Percentiles rank a stretch among this genome's conserved stretches.
phyloP scores from a whole-genome alignment of 2,888 invertebrate species.

The Drosophila borborema region DNA sequence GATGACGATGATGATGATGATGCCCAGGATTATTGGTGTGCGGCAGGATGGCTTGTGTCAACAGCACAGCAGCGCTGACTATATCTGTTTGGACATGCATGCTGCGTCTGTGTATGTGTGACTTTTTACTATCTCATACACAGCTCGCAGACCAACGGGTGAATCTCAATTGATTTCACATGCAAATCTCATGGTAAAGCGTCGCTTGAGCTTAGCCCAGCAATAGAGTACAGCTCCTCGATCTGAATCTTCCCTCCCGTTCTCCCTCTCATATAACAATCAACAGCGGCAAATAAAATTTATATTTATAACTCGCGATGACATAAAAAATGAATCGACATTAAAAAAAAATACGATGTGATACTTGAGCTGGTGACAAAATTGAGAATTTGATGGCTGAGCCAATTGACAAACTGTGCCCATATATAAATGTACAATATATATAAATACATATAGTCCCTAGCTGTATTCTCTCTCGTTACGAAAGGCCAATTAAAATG shows the following conservation, averaged over 20 bases:
- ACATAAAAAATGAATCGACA: conserved; percentile 58
- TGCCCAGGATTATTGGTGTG: conserved; percentile 49
- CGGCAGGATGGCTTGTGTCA: conserved; percentile 35
- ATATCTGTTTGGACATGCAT: conserved; percentile 42
- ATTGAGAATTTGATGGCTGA: conserved; percentile 37
- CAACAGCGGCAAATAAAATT: conserved; percentile 59
- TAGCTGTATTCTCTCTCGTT: conserved; percentile 41
- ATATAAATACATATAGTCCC: conserved; percentile 7
- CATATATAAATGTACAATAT: conserved; percentile 10
- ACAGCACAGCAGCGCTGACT: conserved; percentile 35
- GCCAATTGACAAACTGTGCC: conserved; percentile 39
- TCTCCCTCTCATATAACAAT: conserved; percentile 61
- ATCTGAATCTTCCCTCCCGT: background rate
- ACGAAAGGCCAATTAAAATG: conserved; percentile 25
- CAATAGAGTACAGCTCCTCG: conserved; percentile 1
- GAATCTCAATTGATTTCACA: conserved; percentile 56
- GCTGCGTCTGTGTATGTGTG: conserved; percentile 25
- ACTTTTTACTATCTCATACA: conserved; percentile 29
- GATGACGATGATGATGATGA: conserved; percentile 26
- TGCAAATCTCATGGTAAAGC: conserved; percentile 48
- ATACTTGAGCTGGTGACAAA: conserved; percentile 51
- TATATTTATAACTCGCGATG: conserved; percentile 65
- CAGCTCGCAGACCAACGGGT: conserved; percentile 39
- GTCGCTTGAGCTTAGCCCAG: conserved; percentile 17
- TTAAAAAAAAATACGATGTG: conserved; percentile 36